These are phyloP conservation scores for Fragum fragum DNA, from an alignment of 2,888 invertebrate genomes.

Conservation along the genomic window DNA sequence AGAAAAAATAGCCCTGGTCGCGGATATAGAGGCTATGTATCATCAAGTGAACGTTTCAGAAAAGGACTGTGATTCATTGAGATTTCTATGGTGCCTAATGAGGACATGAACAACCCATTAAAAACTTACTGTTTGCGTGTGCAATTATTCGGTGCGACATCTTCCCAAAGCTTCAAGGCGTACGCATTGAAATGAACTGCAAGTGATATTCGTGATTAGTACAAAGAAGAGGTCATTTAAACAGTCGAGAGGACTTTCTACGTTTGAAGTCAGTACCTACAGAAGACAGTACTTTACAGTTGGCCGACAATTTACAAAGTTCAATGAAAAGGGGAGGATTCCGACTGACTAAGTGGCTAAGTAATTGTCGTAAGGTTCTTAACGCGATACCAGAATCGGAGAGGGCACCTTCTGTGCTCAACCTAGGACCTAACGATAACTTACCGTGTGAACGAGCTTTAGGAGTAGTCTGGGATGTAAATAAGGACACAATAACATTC, in stretches of 20 bases:
- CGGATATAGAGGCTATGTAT: neutral
- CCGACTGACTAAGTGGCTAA: constrained; percentile 54
- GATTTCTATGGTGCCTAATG: constrained; percentile 2
- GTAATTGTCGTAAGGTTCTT: constrained; percentile 41
- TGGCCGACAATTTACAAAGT: neutral
- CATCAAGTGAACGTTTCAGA: neutral
- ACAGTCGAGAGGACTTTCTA: constrained; percentile 39
- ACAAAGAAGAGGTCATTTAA: constrained; percentile 15
- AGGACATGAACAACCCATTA: neutral
- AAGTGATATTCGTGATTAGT: constrained; percentile 18
- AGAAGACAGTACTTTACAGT: constrained; percentile 40
- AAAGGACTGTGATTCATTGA: neutral
- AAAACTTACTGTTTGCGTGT: neutral
- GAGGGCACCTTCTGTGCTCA: neutral
- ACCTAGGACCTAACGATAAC: constrained; percentile 27
- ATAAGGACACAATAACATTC: constrained; percentile 56
- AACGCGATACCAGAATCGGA: constrained; percentile 45
- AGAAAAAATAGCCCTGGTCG: neutral
- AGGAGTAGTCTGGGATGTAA: constrained; percentile 57
- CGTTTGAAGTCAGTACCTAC: constrained; percentile 30
- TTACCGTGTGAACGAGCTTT: constrained; percentile 56
- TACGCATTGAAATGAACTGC: constrained; percentile 35
- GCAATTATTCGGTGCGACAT: constrained; percentile 43
- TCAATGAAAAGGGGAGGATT: constrained; percentile 49
- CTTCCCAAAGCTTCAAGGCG: constrained; percentile 59